phyloP scores from a whole-genome alignment of 2,797 vertebrate species.

The Clarias pachynema region DNA sequence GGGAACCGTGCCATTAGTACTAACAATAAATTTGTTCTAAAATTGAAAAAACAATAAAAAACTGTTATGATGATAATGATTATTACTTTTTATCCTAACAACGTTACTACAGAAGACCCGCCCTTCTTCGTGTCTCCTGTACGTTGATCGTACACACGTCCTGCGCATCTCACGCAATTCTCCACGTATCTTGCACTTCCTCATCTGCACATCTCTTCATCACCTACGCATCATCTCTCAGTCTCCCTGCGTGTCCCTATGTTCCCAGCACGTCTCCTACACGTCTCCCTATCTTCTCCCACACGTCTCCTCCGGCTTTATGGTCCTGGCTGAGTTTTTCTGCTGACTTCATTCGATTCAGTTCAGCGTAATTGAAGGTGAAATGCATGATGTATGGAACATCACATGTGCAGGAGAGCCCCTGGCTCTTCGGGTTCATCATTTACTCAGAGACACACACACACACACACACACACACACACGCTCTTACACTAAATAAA shows the following conservation, averaged over 20 bases:
- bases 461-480: background rate
- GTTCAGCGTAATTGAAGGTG: conserved; percentile 34
- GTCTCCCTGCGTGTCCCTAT: background rate
- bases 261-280: background rate
- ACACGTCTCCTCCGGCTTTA: background rate
- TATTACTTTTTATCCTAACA: background rate
- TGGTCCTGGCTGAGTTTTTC: conserved; percentile 4
- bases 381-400: conserved; percentile 29
- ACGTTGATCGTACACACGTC: background rate
- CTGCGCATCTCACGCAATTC: background rate
- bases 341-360: conserved; percentile 21
- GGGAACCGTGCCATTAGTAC: background rate
- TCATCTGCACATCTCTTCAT: background rate
- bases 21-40: too few species aligned
- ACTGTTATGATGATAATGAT: background rate
- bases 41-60: background rate
- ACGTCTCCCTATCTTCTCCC: background rate
- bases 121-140: background rate
- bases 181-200: background rate
- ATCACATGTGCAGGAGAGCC: conserved; percentile 19
- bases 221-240: background rate
- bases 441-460: background rate
- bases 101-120: background rate
- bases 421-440: background rate
- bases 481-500: background rate